phyloP scores from a whole-genome alignment of 2,113 vertebrate species.

The zebrafish (Danio rerio) region GRCz12tu NC_133194.1:30630001-30630500 shows the following conservation, averaged over 20 bases:
- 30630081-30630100: background rate
- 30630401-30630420: conserved; percentile 20
- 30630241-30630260: conserved; percentile 59
- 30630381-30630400: conserved; percentile 16
- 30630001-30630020: no score
- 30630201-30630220: conserved; percentile 35
- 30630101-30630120: conserved; percentile 2
- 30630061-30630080: no score
- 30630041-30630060: no score
- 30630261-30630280: conserved; percentile 55
- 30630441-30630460: background rate
- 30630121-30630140: conserved; percentile 28
- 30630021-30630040: no score
- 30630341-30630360: conserved; percentile 15
- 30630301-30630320: conserved; percentile 52
- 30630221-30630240: conserved; percentile 51
- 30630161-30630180: conserved; percentile 45
- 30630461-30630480: conserved; percentile 31
- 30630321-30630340: conserved; percentile 45
- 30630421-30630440: conserved; percentile 28
- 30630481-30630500: background rate
- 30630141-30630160: conserved; percentile 54
- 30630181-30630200: conserved; percentile 37
- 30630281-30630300: conserved; percentile 60
- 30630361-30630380: conserved; percentile 44